Conservation (phyloP, 2,797 vertebrate genomes). For the Myotis daubentonii region DNA sequence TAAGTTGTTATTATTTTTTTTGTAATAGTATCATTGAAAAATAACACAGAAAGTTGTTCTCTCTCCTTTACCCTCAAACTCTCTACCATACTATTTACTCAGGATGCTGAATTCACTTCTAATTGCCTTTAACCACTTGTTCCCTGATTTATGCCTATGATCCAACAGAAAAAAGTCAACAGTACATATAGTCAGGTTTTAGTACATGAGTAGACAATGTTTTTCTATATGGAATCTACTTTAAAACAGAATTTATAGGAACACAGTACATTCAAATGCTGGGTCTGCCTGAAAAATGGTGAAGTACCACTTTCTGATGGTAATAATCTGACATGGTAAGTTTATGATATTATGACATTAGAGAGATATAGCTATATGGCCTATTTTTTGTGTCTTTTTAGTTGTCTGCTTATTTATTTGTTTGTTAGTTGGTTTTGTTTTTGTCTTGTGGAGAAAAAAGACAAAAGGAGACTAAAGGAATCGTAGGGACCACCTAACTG, state of each 20-base stretch:
- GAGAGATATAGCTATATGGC: not conserved
- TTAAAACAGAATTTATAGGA: slow-evolving; percentile 46
- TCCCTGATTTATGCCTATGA: slow-evolving; percentile 27
- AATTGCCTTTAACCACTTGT: slow-evolving; percentile 7
- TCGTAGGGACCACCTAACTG: not conserved
- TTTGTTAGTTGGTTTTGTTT: not conserved
- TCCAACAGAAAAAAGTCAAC: slow-evolving; percentile 3
- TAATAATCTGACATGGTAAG: not conserved
- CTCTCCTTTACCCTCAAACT: not conserved
- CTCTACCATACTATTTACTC: slow-evolving; percentile 3
- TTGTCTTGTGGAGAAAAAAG: not conserved
- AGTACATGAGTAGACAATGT: not conserved
- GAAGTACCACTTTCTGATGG: slow-evolving; percentile 35
- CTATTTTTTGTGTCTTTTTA: not conserved
- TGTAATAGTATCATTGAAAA: not conserved
- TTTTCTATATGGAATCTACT: slow-evolving; percentile 35
- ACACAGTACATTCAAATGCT: slow-evolving; percentile 12
- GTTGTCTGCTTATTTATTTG: not conserved
- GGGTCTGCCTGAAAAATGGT: slow-evolving; percentile 26
- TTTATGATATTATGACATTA: not conserved
- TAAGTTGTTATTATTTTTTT: not conserved
- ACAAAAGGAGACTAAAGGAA: slow-evolving; percentile 25
- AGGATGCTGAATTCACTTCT: not conserved
- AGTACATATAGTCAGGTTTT: not conserved
- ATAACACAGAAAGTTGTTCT: not conserved